Base-by-base conservation (phyloP, 2,888 invertebrate species). In the Diogma glabrata region DNA sequence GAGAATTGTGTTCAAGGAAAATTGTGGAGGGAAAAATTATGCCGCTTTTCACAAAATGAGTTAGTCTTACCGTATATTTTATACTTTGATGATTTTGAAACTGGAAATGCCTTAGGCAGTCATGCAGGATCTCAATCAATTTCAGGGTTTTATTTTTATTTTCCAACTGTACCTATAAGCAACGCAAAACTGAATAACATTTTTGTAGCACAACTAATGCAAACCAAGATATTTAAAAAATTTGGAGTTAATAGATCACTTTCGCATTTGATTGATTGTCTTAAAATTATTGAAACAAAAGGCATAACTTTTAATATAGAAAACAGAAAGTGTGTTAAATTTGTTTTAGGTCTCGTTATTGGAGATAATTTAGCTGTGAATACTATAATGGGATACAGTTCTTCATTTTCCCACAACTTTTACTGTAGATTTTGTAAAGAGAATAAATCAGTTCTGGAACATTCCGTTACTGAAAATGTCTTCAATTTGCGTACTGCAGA, bases 41-140 rank as follows among this genome's bases (percentile, higher is more conserved):
- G 3, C 8, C 8, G 17, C 4, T 14, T 36, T 36, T 36, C 36
- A 36, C 8, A 5, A 36, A 17, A 14, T 8, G 36, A 36, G 9
- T 17, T 17, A 4, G 14, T 36, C 17, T 10, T 36, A 14, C 36
- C 36, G 14, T 36, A 36, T 36, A 36, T 36, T 14, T 36, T 36
- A n/a, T 36, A 36, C 17, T 36, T 17, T 10, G 36, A 36, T 7
- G 38, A 38, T n/a, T 38, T 38, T 38, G 38, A 38, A 38, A 38
- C 38, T 16, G 38, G 38, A 3, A 38, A 38, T n/a, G 19, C 38
- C 17, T 9, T 38, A 17, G 19, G 36, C 17, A 36, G 36, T 10
- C 33, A 33, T 10, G 33, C 33, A 33, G 33, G 33, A 10, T 33
- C 33, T 33, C 33, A 33, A 33, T 33, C 33, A 14, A 36, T 36